Evolutionary conservation across 2,113 vertebrate genomes (phyloP).

Genomic region (Felis catus): DNA sequence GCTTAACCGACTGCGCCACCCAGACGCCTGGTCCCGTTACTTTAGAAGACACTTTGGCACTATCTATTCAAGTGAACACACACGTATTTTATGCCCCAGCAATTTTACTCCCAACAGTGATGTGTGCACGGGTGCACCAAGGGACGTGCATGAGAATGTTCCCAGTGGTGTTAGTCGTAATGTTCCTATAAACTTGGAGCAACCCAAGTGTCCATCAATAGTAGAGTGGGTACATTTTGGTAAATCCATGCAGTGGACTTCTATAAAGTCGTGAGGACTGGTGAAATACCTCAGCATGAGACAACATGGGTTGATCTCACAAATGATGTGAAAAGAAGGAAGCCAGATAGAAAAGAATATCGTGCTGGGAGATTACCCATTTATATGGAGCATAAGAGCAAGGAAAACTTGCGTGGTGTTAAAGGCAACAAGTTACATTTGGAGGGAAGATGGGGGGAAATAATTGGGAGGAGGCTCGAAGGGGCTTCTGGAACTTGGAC

Average conservation of each 20-base stretch:
- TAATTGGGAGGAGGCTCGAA: neutral
- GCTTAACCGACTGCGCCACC: no score
- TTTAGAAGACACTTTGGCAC: neutral
- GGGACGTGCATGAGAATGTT: neutral
- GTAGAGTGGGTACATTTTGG: neutral
- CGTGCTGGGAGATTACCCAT: neutral
- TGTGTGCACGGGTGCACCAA: accelerated
- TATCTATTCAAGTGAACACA: neutral
- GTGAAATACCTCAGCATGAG: neutral
- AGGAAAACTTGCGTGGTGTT: neutral
- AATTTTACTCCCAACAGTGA: neutral
- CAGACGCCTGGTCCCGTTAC: no score
- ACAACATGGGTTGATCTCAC: neutral
- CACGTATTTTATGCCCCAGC: neutral
- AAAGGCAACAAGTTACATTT: neutral
- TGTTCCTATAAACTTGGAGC: neutral
- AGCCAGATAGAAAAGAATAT: neutral
- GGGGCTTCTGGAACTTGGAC: neutral
- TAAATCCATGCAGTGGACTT: neutral
- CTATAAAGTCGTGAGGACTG: neutral
- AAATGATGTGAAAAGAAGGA: neutral
- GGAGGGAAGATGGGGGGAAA: neutral
- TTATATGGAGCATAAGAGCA: neutral
- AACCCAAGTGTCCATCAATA: neutral
- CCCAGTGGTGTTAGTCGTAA: accelerated